Evolutionary conservation across 2,113 vertebrate species (phyloP), one percentile per base, ranked within the genome.

Genomic region (Fregata magnificens): DNA sequence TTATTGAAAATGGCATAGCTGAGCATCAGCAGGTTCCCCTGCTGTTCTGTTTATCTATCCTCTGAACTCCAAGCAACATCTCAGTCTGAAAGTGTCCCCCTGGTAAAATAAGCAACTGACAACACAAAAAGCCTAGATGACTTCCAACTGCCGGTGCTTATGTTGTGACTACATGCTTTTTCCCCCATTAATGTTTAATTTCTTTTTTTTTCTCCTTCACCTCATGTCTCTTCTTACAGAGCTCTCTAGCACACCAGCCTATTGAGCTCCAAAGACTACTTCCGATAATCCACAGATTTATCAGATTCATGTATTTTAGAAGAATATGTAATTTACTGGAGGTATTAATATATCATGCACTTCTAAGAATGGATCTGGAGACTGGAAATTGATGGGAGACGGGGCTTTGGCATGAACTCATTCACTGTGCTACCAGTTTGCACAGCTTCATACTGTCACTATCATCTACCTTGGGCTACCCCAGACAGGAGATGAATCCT

Each of bases 1-100:
- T 96, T 73, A 92, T 58, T 69, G 85, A 90, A 82, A 86, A 65
- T n/a, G 84, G 95, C 86, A 91, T 9, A 84, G 88, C 71, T 95
- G 90, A 92, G 87, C 89, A 96, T 42, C 58, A 88, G 90, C 88
- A 90, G 83, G 78, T 86, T 58, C 72, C 72, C 80, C 32, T 2
- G 86, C 89, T 95, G 81, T 26, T 96, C 13, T 2, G 45, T 71
- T 92, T 73, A 77, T 86, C 76, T 83, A 6, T 74, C 85, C 76
- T 63, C 71, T 81, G 79, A 82, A 40, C 90, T 78, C 89, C 63
- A 70, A 70, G 89, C 66, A 93, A 11, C 42, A 82, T 53, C 81
- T 45, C 0, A 0, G 50, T 20, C 84, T 95, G 28, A 82, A 94
- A 89, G 88, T 45, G 86, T 95, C 52, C 84, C 86, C 62, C 58